A percentile compares a stretch with the other conserved stretches of the same genome.
These are phyloP conservation scores for Harpalus rubripes DNA, from an alignment of 2,888 invertebrate genomes.

Conservation along the genomic window DNA sequence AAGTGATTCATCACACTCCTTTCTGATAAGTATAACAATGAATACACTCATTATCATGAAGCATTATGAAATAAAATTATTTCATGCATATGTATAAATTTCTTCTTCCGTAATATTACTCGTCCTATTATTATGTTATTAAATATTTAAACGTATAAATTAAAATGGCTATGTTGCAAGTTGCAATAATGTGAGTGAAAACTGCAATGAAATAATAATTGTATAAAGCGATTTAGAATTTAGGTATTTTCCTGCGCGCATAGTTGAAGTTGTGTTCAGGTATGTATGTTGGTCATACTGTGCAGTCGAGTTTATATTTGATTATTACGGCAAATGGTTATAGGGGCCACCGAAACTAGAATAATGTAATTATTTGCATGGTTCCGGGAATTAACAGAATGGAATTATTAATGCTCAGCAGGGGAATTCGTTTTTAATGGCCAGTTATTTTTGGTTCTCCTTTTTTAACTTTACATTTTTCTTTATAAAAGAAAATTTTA, in stretches of 20 bases:
- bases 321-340: conserved; percentile 49
- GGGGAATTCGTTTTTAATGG: conserved; percentile 10
- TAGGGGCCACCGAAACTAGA: conserved; percentile 12
- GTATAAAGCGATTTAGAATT: background rate
- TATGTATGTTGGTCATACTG: conserved; percentile 47
- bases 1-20: conserved; percentile 8
- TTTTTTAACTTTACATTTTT: background rate
- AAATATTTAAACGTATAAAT: too few relatives aligned
- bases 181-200: background rate
- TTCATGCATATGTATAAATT: too few relatives aligned
- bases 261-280: background rate
- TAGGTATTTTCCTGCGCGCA: conserved; percentile 24
- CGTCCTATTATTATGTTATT: too few relatives aligned
- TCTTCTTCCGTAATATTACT: too few relatives aligned
- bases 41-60: conserved; percentile 8
- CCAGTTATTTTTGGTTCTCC: conserved; percentile 6
- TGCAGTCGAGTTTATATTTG: conserved; percentile 56
- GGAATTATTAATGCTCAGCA: conserved; percentile 38
- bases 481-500: background rate
- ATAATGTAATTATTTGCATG: conserved; percentile 48
- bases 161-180: background rate
- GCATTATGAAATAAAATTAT: background rate
- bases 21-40: background rate
- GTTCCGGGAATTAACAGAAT: conserved; percentile 28
- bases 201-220: background rate